Evolutionary conservation across 1,140 invertebrate species (phyloP).

Genomic region (Venustaconcha ellipsiformis): DNA sequence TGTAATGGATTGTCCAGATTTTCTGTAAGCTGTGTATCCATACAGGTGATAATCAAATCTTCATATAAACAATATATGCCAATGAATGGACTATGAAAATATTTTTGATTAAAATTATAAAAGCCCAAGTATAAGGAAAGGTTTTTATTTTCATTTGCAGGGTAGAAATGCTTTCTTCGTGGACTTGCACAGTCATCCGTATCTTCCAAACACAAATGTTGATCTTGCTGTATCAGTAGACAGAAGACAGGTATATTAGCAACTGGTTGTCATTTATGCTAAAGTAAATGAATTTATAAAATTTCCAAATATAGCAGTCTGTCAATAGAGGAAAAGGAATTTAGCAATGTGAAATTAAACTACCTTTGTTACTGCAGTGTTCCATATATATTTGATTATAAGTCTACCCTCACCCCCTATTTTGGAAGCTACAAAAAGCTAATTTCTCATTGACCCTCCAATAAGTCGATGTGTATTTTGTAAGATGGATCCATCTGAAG

Average conservation of each 20-base stretch:
- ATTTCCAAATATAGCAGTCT: background rate
- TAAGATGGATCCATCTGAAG: too few species aligned
- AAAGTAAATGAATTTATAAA: background rate
- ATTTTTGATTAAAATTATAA: background rate
- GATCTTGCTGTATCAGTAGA: conserved; percentile 59
- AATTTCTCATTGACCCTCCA: too few species aligned
- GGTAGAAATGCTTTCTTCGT: conserved; percentile 69
- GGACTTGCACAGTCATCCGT: conserved; percentile 66
- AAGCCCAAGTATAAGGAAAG: background rate
- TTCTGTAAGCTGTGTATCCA: too few species aligned
- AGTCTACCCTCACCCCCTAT: too few species aligned
- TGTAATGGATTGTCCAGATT: too few species aligned
- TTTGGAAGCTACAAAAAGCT: too few species aligned
- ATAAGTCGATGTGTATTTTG: too few species aligned
- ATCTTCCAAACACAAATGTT: conserved; percentile 63
- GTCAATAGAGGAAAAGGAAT: background rate
- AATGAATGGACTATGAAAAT: background rate
- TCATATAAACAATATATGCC: background rate
- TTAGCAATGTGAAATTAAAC: background rate
- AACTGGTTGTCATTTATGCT: background rate
- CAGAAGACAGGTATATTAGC: conserved; percentile 51
- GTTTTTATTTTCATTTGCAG: conserved; percentile 54
- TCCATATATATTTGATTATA: too few species aligned
- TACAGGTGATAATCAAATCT: too few species aligned
- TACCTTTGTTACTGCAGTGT: background rate